Percentiles rank a stretch among this genome's conserved stretches.
These are phyloP conservation scores for Rattus norvegicus DNA, from an alignment of 2,113 vertebrate species.

Conservation along the genomic window DNA sequence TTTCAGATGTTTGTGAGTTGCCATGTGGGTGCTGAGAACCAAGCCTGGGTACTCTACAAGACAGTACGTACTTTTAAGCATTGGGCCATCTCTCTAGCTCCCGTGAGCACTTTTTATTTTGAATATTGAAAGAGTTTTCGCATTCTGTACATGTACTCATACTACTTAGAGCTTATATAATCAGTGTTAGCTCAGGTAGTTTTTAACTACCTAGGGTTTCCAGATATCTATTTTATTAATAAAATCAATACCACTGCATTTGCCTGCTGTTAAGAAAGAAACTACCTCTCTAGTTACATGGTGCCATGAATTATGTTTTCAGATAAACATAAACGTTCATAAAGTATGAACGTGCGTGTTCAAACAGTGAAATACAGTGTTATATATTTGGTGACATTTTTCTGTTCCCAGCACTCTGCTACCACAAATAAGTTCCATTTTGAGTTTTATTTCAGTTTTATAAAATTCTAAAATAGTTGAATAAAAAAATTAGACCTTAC, in stretches of 20 bases:
- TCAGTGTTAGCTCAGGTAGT: neutral
- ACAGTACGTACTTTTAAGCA: neutral
- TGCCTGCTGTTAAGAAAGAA: constrained; percentile 22
- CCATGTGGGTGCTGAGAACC: neutral
- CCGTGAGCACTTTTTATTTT: constrained; percentile 6
- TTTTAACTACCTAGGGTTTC: constrained; percentile 31
- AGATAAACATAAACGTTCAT: too few relatives aligned
- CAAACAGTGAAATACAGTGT: constrained; percentile 21
- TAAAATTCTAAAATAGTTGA: constrained; percentile 34
- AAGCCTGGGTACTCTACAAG: neutral
- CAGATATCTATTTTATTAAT: constrained; percentile 54
- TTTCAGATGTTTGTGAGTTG: neutral
- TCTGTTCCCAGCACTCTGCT: neutral
- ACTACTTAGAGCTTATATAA: neutral
- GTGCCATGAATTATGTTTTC: neutral
- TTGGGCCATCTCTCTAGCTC: neutral
- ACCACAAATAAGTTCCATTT: constrained; percentile 14
- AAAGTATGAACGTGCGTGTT: constrained; percentile 31
- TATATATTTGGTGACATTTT: constrained; percentile 41
- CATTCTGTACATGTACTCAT: neutral
- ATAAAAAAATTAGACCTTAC: neutral
- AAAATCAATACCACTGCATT: neutral
- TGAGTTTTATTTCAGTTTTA: constrained; percentile 39
- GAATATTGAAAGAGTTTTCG: constrained; percentile 49
- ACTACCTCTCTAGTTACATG: neutral